These are phyloP conservation scores for Natrix natrix DNA, from an alignment of 2,797 vertebrate genomes.

Conservation along the genomic window DNA sequence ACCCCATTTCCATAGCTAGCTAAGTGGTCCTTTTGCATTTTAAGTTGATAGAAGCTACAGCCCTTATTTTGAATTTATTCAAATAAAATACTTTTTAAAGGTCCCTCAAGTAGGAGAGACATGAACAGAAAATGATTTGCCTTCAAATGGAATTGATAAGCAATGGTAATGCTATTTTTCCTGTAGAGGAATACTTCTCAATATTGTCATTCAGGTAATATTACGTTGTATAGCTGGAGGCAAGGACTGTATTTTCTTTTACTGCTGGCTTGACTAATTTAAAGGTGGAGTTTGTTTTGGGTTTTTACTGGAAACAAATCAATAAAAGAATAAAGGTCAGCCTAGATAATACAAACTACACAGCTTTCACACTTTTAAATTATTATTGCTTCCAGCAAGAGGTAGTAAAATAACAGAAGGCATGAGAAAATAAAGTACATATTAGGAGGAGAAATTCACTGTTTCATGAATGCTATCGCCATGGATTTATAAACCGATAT, in stretches of 20 bases:
- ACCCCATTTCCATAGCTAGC: background rate
- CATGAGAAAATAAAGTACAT: background rate
- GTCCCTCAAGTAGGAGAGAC: background rate
- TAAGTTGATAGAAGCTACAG: no score
- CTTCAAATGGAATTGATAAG: background rate
- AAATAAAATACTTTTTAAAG: background rate
- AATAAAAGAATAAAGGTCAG: background rate
- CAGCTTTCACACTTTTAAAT: constrained; percentile 7
- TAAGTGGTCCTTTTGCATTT: background rate
- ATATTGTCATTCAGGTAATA: constrained; percentile 9
- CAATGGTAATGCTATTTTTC: background rate
- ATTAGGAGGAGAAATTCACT: background rate
- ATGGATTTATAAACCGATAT: background rate
- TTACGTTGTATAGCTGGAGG: background rate
- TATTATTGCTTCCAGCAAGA: background rate
- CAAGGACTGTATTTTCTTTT: background rate
- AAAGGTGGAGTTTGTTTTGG: background rate
- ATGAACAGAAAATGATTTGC: background rate
- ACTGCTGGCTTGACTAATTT: background rate
- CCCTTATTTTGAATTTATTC: background rate
- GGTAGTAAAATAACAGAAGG: background rate
- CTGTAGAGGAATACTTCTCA: background rate
- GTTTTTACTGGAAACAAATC: constrained; percentile 2
- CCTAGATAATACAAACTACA: background rate
- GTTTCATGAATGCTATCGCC: background rate